Evolutionary conservation across 2,113 vertebrate genomes (phyloP).

Genomic region (Fulmarus glacialis): DNA sequence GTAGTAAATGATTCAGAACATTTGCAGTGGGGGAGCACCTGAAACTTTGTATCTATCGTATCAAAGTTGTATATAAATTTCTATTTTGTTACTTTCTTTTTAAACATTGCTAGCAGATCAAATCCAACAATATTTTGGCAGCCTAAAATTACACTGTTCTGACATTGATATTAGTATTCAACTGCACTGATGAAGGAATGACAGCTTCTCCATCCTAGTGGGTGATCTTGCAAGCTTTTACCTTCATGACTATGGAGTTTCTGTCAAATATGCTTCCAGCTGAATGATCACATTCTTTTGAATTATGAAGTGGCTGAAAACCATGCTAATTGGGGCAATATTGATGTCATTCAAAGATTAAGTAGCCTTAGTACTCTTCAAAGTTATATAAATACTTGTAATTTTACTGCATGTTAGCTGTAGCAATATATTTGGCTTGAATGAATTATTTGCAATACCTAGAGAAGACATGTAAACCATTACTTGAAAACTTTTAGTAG

Average conservation of each 20-base stretch:
- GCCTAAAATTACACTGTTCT: slow-evolving; percentile 78
- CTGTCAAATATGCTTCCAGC: slow-evolving; percentile 81
- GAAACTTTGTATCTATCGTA: neutral
- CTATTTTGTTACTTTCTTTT: slow-evolving; percentile 60
- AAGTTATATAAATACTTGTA: slow-evolving; percentile 51
- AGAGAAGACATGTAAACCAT: neutral
- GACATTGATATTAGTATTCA: slow-evolving; percentile 85
- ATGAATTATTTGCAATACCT: neutral
- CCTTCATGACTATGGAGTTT: slow-evolving; percentile 81
- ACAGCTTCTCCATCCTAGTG: slow-evolving; percentile 79
- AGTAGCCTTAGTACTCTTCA: slow-evolving; percentile 53
- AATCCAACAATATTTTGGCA: slow-evolving; percentile 78
- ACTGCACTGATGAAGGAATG: slow-evolving; percentile 72
- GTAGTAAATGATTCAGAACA: neutral
- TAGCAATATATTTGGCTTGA: neutral
- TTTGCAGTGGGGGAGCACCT: neutral
- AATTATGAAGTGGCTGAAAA: slow-evolving; percentile 80
- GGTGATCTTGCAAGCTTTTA: slow-evolving; percentile 78
- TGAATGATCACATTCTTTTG: slow-evolving; percentile 78
- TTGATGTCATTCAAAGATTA: slow-evolving; percentile 75
- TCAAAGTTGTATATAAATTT: slow-evolving; percentile 54
- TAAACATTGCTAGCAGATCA: slow-evolving; percentile 66
- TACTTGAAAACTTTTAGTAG: neutral
- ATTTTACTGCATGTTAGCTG: slow-evolving; percentile 24
- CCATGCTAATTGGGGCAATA: slow-evolving; percentile 76